Evolutionary conservation across 1,140 invertebrate genomes (phyloP).

Genomic region (Drosophila jambulina): DNA sequence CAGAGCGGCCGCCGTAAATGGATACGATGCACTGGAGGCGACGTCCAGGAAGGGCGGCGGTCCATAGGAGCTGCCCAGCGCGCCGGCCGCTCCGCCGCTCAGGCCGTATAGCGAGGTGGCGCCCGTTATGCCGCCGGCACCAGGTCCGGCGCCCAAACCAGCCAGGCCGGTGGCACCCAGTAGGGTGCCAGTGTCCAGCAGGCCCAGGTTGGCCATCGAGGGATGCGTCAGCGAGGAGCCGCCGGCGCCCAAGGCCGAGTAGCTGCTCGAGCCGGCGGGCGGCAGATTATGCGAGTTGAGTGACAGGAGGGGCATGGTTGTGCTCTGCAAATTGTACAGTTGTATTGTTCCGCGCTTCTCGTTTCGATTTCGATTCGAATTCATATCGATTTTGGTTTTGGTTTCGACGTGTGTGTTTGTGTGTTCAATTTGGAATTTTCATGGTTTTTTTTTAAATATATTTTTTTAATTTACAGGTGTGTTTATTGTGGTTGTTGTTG

Average conservation of each 20-base stretch:
- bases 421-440: slow-evolving; percentile 46
- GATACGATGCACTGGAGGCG: slow-evolving; percentile 85
- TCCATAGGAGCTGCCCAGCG: slow-evolving; percentile 70
- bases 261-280: slow-evolving; percentile 80
- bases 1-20: slow-evolving; percentile 88
- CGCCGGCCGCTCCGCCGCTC: slow-evolving; percentile 56
- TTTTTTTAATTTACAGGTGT: slow-evolving; percentile 61
- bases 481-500: slow-evolving; percentile 36
- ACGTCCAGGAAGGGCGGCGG: slow-evolving; percentile 78
- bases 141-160: slow-evolving; percentile 55
- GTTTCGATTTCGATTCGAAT: slow-evolving; percentile 52
- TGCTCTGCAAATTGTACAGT: slow-evolving; percentile 87
- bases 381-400: slow-evolving; percentile 46
- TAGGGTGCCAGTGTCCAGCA: slow-evolving; percentile 74
- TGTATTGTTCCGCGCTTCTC: slow-evolving; percentile 85
- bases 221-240: slow-evolving; percentile 81
- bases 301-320: slow-evolving; percentile 88
- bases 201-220: slow-evolving; percentile 72
- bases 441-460: slow-evolving; percentile 21
- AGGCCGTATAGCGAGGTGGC: slow-evolving; percentile 73
- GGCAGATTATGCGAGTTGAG: slow-evolving; percentile 86
- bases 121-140: slow-evolving; percentile 64
- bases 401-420: slow-evolving; percentile 31
- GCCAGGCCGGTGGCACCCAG: slow-evolving; percentile 53
- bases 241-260: slow-evolving; percentile 71